Conservation (phyloP, 2,113 vertebrate genomes). For the Neolamprologus devosi region DNA sequence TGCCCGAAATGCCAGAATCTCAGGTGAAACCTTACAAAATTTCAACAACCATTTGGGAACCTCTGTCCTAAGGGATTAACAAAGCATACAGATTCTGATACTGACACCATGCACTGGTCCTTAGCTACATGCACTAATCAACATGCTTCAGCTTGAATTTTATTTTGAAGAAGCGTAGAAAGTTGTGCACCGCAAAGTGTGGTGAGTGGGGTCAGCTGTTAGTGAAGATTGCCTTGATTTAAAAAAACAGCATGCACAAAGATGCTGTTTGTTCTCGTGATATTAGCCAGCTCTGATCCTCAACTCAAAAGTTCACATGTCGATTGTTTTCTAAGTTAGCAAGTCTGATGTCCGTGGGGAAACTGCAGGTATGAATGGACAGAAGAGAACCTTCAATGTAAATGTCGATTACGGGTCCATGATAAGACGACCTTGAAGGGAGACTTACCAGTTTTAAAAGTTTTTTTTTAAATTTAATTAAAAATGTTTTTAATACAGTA, state of each 20-base stretch:
- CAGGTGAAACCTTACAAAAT: too few relatives aligned
- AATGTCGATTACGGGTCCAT: not conserved
- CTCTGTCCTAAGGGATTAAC: not conserved
- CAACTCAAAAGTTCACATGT: not conserved
- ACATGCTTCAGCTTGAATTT: not conserved
- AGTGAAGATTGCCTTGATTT: not conserved
- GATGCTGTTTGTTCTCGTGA: not conserved
- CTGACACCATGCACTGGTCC: not conserved
- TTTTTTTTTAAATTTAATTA: accelerated
- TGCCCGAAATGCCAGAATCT: too few relatives aligned
- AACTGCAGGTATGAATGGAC: not conserved
- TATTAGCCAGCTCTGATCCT: not conserved
- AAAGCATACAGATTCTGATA: not conserved
- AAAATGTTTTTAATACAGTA: accelerated
- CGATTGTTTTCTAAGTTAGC: not conserved
- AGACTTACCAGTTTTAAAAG: not conserved
- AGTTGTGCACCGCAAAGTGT: not conserved
- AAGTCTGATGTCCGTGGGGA: not conserved
- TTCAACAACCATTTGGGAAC: not conserved
- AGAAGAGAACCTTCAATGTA: not conserved
- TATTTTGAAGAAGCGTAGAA: not conserved
- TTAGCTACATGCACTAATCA: not conserved
- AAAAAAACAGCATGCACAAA: not conserved
- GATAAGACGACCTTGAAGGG: not conserved
- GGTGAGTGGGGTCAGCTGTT: not conserved